Percentiles rank a stretch among this genome's conserved stretches.
Conservation (phyloP, 2,797 vertebrate genomes). For the Rhincodon typus region DNA sequence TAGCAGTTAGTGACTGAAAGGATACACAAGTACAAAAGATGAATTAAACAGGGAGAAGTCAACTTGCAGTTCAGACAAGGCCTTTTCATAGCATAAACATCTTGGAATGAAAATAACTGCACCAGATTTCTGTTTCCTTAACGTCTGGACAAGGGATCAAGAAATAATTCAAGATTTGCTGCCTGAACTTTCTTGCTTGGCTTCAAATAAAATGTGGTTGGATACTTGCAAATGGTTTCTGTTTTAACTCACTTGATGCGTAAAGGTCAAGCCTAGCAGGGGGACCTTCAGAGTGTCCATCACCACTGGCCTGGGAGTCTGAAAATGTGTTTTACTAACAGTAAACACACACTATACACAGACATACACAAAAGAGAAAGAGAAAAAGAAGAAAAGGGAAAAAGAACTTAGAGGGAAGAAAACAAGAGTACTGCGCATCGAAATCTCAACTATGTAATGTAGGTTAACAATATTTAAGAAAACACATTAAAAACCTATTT, state of each 20-base stretch:
- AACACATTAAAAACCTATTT: not conserved
- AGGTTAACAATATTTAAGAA: not conserved
- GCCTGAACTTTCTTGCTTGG: not conserved
- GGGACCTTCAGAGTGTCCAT: slow-evolving; percentile 90
- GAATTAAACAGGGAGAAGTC: not conserved
- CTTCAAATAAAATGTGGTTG: not conserved
- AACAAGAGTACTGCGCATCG: slow-evolving; percentile 29
- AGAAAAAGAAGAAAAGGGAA: slow-evolving; percentile 50
- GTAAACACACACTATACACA: slow-evolving; percentile 85
- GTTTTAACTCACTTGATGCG: slow-evolving; percentile 78
- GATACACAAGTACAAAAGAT: not conserved
- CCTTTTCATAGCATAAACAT: not conserved
- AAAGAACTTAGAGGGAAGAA: slow-evolving; percentile 51
- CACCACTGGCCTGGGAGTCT: slow-evolving; percentile 83
- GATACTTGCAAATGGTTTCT: not conserved
- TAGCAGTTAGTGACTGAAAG: not conserved
- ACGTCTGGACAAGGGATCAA: not conserved
- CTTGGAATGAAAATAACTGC: not conserved
- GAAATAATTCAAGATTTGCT: not conserved
- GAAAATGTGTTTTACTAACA: slow-evolving; percentile 88
- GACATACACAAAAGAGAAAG: slow-evolving; percentile 51
- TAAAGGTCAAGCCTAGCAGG: slow-evolving; percentile 81
- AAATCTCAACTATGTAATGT: not conserved
- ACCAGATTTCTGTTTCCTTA: not conserved
- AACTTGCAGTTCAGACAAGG: not conserved